These are phyloP conservation scores for Syrphus vitripennis DNA, from an alignment of 2,888 invertebrate species.

Conservation along the genomic window DNA sequence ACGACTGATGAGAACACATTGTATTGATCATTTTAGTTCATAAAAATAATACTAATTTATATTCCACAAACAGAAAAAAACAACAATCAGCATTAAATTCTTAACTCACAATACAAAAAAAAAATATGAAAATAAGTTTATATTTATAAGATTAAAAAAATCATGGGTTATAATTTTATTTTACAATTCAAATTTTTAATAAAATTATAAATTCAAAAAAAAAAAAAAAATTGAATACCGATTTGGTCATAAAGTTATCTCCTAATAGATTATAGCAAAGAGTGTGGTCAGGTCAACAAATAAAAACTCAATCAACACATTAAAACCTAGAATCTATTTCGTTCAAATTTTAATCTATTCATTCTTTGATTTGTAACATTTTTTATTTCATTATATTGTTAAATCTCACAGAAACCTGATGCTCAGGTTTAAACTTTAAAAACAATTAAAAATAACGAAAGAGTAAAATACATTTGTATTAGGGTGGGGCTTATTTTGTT, in stretches of 20 bases:
- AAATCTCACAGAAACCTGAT: constrained; percentile 48
- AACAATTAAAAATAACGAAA: not conserved
- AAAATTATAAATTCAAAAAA: too few species aligned
- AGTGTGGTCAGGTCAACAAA: not conserved
- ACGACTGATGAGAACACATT: too few species aligned
- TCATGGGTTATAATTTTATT: too few species aligned
- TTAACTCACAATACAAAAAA: too few species aligned
- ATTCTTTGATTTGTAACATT: constrained; percentile 42
- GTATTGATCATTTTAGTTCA: too few species aligned
- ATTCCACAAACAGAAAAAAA: too few species aligned
- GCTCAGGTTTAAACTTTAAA: constrained; percentile 20
- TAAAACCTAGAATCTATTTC: constrained; percentile 21
- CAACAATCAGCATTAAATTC: too few species aligned
- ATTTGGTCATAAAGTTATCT: not conserved
- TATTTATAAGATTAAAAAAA: too few species aligned
- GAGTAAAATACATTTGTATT: not conserved
- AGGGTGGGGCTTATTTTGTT: too few species aligned
- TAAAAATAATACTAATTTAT: too few species aligned
- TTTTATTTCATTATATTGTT: constrained; percentile 18
- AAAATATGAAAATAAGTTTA: too few species aligned
- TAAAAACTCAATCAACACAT: constrained; percentile 15
- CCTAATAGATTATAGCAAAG: not conserved
- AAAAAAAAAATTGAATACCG: not conserved
- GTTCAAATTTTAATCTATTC: constrained; percentile 44
- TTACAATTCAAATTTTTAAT: too few species aligned